Conservation (phyloP, 2,797 vertebrate genomes). For the Ceryle rudis region DNA sequence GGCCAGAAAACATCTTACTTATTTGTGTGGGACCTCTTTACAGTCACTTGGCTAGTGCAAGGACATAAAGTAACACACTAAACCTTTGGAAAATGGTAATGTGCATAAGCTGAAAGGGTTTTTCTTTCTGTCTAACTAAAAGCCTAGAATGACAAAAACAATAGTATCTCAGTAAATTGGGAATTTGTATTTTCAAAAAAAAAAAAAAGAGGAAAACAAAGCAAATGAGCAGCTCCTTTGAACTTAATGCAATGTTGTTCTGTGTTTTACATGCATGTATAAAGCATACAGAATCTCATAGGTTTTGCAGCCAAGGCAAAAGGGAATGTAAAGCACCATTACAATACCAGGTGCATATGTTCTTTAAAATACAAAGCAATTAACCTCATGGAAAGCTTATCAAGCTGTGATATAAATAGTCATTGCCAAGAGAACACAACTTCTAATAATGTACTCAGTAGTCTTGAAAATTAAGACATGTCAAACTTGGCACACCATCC, state of each 20-base stretch:
- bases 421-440: background rate
- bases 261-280: background rate
- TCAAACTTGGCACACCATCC: fast-evolving
- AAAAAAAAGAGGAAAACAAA: background rate
- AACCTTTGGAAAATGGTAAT: background rate
- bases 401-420: background rate
- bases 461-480: background rate
- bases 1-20: background rate
- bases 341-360: background rate
- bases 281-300: background rate
- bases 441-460: background rate
- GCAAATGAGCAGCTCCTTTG: background rate
- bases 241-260: background rate
- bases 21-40: background rate
- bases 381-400: background rate
- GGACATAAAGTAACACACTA: background rate
- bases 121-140: background rate
- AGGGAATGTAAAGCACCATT: background rate
- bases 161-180: background rate
- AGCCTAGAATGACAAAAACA: background rate
- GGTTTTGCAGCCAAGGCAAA: background rate
- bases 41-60: background rate
- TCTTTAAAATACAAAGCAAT: background rate
- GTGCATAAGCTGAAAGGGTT: background rate
- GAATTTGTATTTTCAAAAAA: background rate